Conservation (phyloP, 2,888 invertebrate genomes). For the Cordilura impudica region DNA sequence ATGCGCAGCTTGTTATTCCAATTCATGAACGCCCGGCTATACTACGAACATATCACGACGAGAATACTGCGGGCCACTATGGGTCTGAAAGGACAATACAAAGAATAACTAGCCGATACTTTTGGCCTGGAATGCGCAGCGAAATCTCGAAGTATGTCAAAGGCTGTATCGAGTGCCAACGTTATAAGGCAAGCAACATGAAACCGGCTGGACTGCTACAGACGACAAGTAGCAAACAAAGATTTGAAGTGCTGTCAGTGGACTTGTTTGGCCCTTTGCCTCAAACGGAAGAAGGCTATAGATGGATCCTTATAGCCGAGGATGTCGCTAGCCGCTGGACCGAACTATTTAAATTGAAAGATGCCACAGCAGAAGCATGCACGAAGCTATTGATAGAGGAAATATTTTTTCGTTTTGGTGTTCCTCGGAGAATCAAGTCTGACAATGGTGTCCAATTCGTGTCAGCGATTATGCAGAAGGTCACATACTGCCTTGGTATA, state of each 20-base stretch:
- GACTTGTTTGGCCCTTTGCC: slow-evolving; percentile 61
- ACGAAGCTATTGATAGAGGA: slow-evolving; percentile 67
- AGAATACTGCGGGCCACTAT: too few species aligned
- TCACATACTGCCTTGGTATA: slow-evolving; percentile 36
- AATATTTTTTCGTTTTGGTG: slow-evolving; percentile 69
- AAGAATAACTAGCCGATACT: slow-evolving; percentile 47
- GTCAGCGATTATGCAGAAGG: slow-evolving; percentile 69
- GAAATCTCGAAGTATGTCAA: slow-evolving; percentile 43
- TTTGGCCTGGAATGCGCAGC: slow-evolving; percentile 57
- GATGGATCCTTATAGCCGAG: slow-evolving; percentile 66
- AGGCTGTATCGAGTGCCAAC: slow-evolving; percentile 52
- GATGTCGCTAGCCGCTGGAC: slow-evolving; percentile 64
- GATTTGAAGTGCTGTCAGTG: slow-evolving; percentile 57
- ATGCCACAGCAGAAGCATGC: slow-evolving; percentile 67
- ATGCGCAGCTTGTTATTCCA: slow-evolving; percentile 48
- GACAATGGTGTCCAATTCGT: slow-evolving; percentile 73
- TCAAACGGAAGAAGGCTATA: slow-evolving; percentile 18
- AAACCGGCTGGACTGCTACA: slow-evolving; percentile 63
- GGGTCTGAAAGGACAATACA: slow-evolving; percentile 49
- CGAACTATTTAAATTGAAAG: slow-evolving; percentile 67
- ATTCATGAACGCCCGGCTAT: too few species aligned
- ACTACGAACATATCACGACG: too few species aligned
- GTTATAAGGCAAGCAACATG: slow-evolving; percentile 56
- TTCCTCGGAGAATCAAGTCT: slow-evolving; percentile 67
- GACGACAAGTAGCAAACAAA: slow-evolving; percentile 47